Evolutionary conservation across 2,888 invertebrate genomes (phyloP).

Genomic region (Eupithecia inturbata): DNA sequence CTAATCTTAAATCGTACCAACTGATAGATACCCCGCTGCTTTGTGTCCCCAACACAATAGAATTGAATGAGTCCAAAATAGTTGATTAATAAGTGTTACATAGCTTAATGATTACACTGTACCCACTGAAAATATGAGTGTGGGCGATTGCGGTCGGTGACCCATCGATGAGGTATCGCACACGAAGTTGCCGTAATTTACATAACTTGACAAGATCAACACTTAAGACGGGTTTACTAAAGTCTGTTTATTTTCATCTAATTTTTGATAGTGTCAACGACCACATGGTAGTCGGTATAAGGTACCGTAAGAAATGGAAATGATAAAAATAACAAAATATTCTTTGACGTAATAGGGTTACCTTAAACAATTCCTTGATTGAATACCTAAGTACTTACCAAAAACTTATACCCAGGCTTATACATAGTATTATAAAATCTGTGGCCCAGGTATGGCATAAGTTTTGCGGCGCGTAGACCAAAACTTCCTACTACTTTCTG

Average conservation of each 20-base stretch:
- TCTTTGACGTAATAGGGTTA: constrained; percentile 3
- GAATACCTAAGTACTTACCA: constrained; percentile 1
- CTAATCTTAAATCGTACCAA: constrained; percentile 51
- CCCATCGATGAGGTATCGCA: constrained; percentile 75
- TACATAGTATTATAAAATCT: no score
- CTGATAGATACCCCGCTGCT: constrained; percentile 45
- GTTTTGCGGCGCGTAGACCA: neutral
- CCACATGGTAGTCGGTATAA: constrained; percentile 43
- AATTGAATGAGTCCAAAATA: constrained; percentile 52
- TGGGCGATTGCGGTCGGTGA: constrained; percentile 73
- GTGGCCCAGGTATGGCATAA: neutral
- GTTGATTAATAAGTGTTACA: constrained; percentile 55
- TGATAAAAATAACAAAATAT: constrained; percentile 19
- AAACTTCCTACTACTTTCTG: neutral
- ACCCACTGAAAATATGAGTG: constrained; percentile 55
- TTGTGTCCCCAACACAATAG: constrained; percentile 42
- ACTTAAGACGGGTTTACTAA: constrained; percentile 72
- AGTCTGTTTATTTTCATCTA: constrained; percentile 61
- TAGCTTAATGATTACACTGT: constrained; percentile 48
- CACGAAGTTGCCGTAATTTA: constrained; percentile 75
- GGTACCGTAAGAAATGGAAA: constrained; percentile 38
- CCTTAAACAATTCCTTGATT: neutral
- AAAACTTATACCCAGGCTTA: constrained; percentile 25
- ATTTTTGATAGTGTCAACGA: constrained; percentile 60
- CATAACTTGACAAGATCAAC: constrained; percentile 80